Percentiles rank a stretch among this genome's conserved stretches.
These are phyloP conservation scores for Cavia aperea DNA, from an alignment of 2,113 vertebrate genomes.

Conservation along the genomic window DNA sequence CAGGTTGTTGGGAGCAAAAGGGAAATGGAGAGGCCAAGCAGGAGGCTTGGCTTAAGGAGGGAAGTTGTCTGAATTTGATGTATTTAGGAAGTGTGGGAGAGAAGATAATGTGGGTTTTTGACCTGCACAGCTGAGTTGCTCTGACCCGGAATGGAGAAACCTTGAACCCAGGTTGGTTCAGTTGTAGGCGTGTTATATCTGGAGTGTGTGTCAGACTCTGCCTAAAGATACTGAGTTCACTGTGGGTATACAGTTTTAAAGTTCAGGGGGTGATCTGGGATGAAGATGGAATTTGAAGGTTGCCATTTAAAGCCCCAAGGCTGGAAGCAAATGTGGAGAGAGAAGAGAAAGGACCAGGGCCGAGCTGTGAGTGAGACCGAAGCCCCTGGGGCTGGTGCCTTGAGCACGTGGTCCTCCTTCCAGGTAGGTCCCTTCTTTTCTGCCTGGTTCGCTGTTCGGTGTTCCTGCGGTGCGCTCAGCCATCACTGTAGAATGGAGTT, in stretches of 20 bases:
- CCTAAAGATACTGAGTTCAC: not conserved
- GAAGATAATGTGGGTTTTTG: not conserved
- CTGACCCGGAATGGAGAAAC: not conserved
- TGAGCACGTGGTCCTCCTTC: not conserved
- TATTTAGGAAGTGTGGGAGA: not conserved
- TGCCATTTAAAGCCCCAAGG: not conserved
- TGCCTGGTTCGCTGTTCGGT: not conserved
- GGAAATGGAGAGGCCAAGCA: not conserved
- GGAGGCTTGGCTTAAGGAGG: not conserved
- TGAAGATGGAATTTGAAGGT: not conserved
- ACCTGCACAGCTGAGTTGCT: not conserved
- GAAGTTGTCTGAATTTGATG: not conserved
- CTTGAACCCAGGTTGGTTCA: not conserved
- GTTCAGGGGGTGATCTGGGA: not conserved
- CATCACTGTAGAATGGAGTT: not conserved
- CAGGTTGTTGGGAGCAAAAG: not conserved
- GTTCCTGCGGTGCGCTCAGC: not conserved
- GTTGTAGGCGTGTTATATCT: not conserved
- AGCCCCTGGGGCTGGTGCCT: not conserved
- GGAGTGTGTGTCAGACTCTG: not conserved
- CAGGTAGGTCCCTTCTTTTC: not conserved
- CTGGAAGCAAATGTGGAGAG: not conserved
- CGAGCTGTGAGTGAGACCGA: no score
- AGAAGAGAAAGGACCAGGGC: not conserved
- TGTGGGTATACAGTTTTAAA: not conserved